Conservation (phyloP, 2,797 vertebrate species). For the Phaenicophaeus curvirostris region DNA sequence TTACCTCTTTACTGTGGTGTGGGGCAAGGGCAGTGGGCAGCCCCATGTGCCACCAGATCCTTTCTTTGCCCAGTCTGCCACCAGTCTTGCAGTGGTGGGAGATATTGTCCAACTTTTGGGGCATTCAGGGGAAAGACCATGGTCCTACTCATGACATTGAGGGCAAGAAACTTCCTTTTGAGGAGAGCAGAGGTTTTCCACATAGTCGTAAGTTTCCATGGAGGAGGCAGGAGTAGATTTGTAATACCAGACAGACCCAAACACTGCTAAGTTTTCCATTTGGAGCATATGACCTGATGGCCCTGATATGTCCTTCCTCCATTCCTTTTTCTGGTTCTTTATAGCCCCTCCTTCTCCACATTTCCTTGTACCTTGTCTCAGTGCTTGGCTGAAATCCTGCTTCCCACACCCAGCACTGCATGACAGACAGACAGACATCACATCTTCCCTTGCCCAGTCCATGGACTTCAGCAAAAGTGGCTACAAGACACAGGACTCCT, state of each 20-base stretch:
- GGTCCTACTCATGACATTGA: neutral
- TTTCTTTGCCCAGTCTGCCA: neutral
- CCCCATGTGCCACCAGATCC: neutral
- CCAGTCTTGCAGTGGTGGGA: neutral
- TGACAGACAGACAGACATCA: neutral
- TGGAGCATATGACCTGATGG: neutral
- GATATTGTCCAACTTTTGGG: neutral
- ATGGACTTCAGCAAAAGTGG: neutral
- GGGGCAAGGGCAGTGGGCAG: neutral
- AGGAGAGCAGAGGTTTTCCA: neutral
- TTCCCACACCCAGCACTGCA: neutral
- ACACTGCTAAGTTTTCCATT: neutral
- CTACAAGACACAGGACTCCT: neutral
- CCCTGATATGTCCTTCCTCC: neutral
- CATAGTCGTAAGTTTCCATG: neutral
- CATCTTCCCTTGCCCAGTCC: neutral
- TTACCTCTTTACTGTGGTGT: neutral
- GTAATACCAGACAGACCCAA: neutral
- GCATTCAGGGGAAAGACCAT: neutral
- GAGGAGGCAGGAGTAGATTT: neutral
- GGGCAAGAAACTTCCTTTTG: neutral
- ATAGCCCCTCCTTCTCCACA: neutral
- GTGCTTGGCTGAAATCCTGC: neutral
- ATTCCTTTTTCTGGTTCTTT: neutral
- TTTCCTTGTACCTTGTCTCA: neutral